Conservation (phyloP, 30 jellyfish, hydroid and myxozoan genomes). For the Mastigias papua region DNA sequence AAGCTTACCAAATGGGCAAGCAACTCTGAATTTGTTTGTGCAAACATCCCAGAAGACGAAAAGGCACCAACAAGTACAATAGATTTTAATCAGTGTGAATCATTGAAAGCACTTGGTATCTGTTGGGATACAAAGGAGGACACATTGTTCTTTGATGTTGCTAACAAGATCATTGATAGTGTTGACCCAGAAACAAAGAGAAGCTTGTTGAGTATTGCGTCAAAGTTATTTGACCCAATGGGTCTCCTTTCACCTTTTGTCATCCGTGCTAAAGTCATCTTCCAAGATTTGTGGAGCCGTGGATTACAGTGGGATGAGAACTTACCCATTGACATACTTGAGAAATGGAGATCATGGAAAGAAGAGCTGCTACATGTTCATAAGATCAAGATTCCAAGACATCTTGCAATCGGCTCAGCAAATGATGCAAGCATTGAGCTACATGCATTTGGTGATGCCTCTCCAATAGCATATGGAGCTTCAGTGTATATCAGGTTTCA, state of each 20-base stretch:
- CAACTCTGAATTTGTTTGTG: background rate
- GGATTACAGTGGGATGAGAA: conserved; percentile 9
- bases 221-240: conserved; percentile 45
- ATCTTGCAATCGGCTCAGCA: background rate
- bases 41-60: background rate
- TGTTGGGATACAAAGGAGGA: conserved; percentile 20
- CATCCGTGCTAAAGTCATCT: conserved; percentile 8
- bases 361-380: background rate
- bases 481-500: background rate
- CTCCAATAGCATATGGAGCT: conserved; percentile 43
- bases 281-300: conserved; percentile 10
- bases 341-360: conserved; percentile 22
- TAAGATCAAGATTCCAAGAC: conserved; percentile 35
- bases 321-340: background rate
- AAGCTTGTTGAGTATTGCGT: conserved; percentile 19
- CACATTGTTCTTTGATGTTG: background rate
- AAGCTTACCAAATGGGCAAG: conserved; percentile 3
- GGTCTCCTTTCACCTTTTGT: conserved; percentile 14
- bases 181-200: background rate
- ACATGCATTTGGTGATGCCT: conserved; percentile 52
- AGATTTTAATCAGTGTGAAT: conserved; percentile 1
- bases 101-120: conserved; percentile 9
- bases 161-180: background rate
- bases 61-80: conserved; percentile 12
- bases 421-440: background rate